Evolutionary conservation across 2,888 invertebrate genomes (phyloP), one percentile per base, ranked within the genome.

Genomic region (Agrenia bidenticulata): DNA sequence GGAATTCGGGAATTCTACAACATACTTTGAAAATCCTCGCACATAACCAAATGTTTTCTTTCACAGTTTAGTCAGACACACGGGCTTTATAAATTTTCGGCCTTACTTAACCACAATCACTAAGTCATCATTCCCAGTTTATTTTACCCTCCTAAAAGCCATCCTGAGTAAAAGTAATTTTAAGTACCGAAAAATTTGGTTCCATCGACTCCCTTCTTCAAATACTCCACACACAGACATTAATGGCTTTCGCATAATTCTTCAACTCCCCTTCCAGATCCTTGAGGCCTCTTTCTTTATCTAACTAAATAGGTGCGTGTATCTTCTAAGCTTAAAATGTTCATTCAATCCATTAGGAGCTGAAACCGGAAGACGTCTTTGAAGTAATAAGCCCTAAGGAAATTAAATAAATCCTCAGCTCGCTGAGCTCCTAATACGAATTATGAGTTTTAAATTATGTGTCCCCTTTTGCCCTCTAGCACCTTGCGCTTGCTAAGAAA

Each of bases 221-320:
- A 21, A 51, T 19, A 51, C 21, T 5, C 23, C 9, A 4, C 9
- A 7, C 5, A 7, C 51, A 7, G 24, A 51, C 21, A 23, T 51
- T 51, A 51, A 51, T 51, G 51, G 51, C 24, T 51, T 51, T 51
- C 13, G 51, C 17, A 23, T 51, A 51, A 51, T 51, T 51, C 51
- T 45, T 23, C 21, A 21, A 21, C 51, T 19, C 23, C 51, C 51
- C 32, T 32, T 32, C 21, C 23, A 17, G 21, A 7, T 51, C 17
- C 51, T 21, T 51, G 17, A 19, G 4, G 45, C 21, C 15, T 7
- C 45, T 45, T 5, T 51, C 24, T 51, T 51, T 23, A 17, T 21
- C 23, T 7, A 51, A 51, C 21, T 23, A 7, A 51, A 19, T 51
- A 51, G 24, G 23, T 7, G 21, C 23, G n/a, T n/a, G n/a, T n/a